Percentiles rank a stretch among this genome's conserved stretches.
Evolutionary conservation across 2,888 invertebrate genomes (phyloP).

Genomic region (Drosophila sordidula): DNA sequence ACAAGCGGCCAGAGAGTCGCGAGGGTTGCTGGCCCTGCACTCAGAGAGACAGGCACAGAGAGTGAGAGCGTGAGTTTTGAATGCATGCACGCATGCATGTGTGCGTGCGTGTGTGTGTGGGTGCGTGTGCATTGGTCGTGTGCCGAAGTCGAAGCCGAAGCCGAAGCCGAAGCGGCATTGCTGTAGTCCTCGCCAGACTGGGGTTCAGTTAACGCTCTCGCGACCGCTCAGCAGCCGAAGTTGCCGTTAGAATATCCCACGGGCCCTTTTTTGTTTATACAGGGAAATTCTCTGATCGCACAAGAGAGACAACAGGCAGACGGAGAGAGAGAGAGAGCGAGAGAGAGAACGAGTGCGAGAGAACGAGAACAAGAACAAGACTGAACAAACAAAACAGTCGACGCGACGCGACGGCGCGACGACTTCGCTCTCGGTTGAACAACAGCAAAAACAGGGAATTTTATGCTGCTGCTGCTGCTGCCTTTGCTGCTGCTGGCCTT

Average conservation of each 20-base stretch:
- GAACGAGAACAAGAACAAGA: slow-evolving; percentile 39
- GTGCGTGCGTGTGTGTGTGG: slow-evolving; percentile 44
- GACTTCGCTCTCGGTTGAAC: slow-evolving; percentile 43
- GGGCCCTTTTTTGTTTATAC: slow-evolving; percentile 53
- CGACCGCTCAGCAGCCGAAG: slow-evolving; percentile 23
- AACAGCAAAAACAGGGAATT: slow-evolving; percentile 59
- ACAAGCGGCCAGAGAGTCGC: slow-evolving; percentile 38
- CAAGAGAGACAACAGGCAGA: slow-evolving; percentile 31
- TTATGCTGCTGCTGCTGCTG: slow-evolving; percentile 30
- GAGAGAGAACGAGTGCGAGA: slow-evolving; percentile 14
- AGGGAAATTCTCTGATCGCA: slow-evolving; percentile 63
- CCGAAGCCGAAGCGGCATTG: slow-evolving; percentile 34
- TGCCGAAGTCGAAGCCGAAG: slow-evolving; percentile 48
- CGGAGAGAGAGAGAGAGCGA: slow-evolving; percentile 9
- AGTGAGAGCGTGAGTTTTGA: slow-evolving; percentile 26
- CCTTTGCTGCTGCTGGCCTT: slow-evolving; percentile 32
- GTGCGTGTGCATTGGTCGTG: slow-evolving; percentile 55
- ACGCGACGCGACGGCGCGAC: slow-evolving; percentile 31
- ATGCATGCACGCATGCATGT: slow-evolving; percentile 29
- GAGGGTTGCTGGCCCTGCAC: slow-evolving; percentile 67
- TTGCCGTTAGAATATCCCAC: slow-evolving; percentile 69
- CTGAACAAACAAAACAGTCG: slow-evolving; percentile 45
- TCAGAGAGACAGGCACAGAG: slow-evolving; percentile 25
- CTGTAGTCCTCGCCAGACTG: slow-evolving; percentile 51
- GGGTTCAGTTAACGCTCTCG: slow-evolving; percentile 36